Base-by-base conservation (phyloP, 2,113 vertebrate species). In the Sula dactylatra region DNA sequence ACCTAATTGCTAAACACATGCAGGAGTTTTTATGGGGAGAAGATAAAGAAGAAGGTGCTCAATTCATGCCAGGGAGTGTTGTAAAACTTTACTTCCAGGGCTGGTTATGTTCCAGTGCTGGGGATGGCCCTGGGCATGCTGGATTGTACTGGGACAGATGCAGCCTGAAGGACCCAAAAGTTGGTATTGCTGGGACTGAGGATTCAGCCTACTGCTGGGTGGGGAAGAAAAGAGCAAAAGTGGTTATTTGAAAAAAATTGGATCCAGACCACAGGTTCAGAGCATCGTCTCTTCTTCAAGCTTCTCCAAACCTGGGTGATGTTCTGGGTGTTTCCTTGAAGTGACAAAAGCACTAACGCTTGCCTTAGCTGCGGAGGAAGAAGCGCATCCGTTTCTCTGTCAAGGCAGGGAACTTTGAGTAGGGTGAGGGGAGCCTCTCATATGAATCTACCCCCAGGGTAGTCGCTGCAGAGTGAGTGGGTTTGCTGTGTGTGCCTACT, bases 401-500 rank as follows among this genome's bases (percentile, higher is more conserved):
- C 42, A 49, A 42, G 74, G 79, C 70, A 86, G 84, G 69, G 61
- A 79, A 62, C 40, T 14, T 6, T 10, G 31, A 27, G 69, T 42
- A 58, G 82, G 45, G 74, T 2, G 58, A 85, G 86, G 77, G 69
- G 84, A 15, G 77, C 50, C 62, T 76, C 62, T 66, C 5, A 1
- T 34, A 69, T 1, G 17, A 95, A 44, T 78, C 78, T 72, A 14
- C 76, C 84, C 79, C 83, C n/a, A 4, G 86, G 70, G 82, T 19
- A 80, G 84, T 84, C 40, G 12, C 84, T 79, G 88, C 86, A 65
- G 96, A 92, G 94, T 97, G 95, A 85, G 89, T 97, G 96, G 90
- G 85, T 94, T 97, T 96, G 94, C 96, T 97, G 87, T 94, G 95
- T 96, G 95, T 96, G 93, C 90, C 93, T 86, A 64, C 88, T 84